Evolutionary conservation across 2,888 invertebrate species (phyloP).

Genomic region (Agrotis segetum): DNA sequence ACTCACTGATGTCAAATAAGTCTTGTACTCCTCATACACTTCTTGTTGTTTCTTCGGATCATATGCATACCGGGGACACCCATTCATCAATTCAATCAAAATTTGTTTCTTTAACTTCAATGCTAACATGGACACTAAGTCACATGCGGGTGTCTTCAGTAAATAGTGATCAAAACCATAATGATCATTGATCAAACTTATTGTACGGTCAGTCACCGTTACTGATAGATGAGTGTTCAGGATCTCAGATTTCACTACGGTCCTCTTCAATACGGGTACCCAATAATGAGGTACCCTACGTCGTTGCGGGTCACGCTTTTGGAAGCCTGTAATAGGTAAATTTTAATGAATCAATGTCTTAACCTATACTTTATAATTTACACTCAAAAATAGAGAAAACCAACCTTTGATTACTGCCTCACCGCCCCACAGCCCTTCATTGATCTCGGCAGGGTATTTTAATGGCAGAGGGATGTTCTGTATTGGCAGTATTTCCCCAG

Average conservation of each 20-base stretch:
- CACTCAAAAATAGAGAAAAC: constrained; percentile 22
- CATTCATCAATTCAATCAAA: constrained; percentile 93
- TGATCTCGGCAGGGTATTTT: constrained; percentile 94
- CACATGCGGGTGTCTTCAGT: constrained; percentile 97
- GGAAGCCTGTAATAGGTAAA: constrained; percentile 90
- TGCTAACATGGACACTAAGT: constrained; percentile 96
- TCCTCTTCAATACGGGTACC: constrained; percentile 95
- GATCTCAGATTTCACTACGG: constrained; percentile 97
- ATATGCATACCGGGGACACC: constrained; percentile 92
- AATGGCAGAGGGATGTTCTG: constrained; percentile 95
- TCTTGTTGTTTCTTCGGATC: constrained; percentile 93
- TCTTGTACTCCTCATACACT: constrained; percentile 94
- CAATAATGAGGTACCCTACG: constrained; percentile 96
- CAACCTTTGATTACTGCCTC: constrained; percentile 97
- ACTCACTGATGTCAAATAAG: constrained; percentile 96
- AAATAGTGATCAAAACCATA: constrained; percentile 99
- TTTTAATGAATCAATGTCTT: constrained; percentile 16
- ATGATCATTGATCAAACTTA: constrained; percentile 96
- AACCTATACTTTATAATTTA: constrained; percentile 30
- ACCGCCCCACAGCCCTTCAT: constrained; percentile 98
- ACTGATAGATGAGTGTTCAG: constrained; percentile 96
- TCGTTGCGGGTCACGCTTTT: constrained; percentile 91
- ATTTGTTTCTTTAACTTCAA: constrained; percentile 96
- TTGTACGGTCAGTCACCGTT: constrained; percentile 95
- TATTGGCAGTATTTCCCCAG: constrained; percentile 93